Base-by-base conservation (phyloP, 2,797 vertebrate species). In the Galagoides demidoff region DNA sequence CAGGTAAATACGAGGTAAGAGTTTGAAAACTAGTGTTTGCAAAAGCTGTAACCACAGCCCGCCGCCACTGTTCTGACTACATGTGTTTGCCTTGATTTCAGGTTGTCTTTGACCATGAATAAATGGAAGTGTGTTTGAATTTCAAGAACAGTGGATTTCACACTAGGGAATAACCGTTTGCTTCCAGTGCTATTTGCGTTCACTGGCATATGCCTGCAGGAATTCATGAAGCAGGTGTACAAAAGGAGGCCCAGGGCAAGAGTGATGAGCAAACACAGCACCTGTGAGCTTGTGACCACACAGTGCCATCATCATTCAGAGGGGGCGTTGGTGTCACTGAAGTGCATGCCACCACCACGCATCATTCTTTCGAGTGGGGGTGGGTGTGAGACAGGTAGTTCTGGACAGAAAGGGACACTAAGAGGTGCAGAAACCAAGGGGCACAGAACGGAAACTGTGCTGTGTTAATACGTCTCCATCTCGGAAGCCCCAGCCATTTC, bases 111-210 rank as follows among this genome's bases (percentile, higher is more conserved):
- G 52, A 31, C 16, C 37, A 76, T 70, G 66, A 66, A 85, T 79
- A 94, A 95, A 68, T 19, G 17, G 23, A 96, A 95, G 74, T 83
- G 19, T 45, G 91, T 94, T 91, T 95, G 59, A 95, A 92, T 57
- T 95, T 95, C 64, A 87, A 73, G 88, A 92, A 9, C 63, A 27
- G 2, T 95, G 55, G 11, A 71, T 74, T 95, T 97, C 74, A 92
- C 63, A 64, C 29, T 49, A 82, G 14, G 73, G 14, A 61, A 82
- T 66, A 82, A 83, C 4, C 76, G 19, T 87, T 73, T 87, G 3
- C 10, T 7, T 39, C 73, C n/a, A 96, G 52, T 90, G 63, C 74
- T 87, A 22, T 79, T 43, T 92, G 31, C 23, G 8, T 29, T 70
- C 25, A 31, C 52, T 52, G 91, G 12, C 52, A 10, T 27, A 34